Conservation (phyloP, 2,888 invertebrate genomes). For the Mechanitis messenoides region DNA sequence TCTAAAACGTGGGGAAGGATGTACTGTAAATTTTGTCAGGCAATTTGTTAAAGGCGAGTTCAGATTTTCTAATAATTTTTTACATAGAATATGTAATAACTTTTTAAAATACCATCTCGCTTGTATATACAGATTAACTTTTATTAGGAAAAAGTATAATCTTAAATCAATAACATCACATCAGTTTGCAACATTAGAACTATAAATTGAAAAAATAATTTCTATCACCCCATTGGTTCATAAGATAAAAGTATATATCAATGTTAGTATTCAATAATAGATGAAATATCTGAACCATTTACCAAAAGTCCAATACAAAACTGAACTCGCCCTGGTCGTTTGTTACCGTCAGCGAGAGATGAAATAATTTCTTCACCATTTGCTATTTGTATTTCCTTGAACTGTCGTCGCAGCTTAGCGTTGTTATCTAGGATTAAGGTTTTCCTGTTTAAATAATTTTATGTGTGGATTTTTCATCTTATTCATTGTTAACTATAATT, state of each 20-base stretch:
- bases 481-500: too few relatives aligned
- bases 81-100: not conserved
- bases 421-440: conserved; percentile 7
- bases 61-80: conserved; percentile 4
- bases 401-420: conserved; percentile 5
- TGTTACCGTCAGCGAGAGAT: conserved; percentile 5
- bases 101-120: not conserved
- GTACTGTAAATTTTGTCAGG: not conserved
- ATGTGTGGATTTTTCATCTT: not conserved
- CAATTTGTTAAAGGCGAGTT: not conserved
- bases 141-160: too few relatives aligned
- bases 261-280: conserved; percentile 6
- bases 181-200: not conserved
- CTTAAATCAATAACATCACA: too few relatives aligned
- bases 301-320: conserved; percentile 8
- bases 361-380: conserved; percentile 8
- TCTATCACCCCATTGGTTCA: conserved; percentile 1
- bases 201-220: not conserved
- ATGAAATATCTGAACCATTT: conserved; percentile 6
- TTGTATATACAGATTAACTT: too few relatives aligned
- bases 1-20: conserved; percentile 2
- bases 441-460: conserved; percentile 3
- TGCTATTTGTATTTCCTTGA: conserved; percentile 8
- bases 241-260: conserved; percentile 2
- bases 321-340: conserved; percentile 5